Percentiles rank a stretch among this genome's conserved stretches.
phyloP scores from a whole-genome alignment of 2,113 vertebrate species.

The Saccopteryx leptura region DNA sequence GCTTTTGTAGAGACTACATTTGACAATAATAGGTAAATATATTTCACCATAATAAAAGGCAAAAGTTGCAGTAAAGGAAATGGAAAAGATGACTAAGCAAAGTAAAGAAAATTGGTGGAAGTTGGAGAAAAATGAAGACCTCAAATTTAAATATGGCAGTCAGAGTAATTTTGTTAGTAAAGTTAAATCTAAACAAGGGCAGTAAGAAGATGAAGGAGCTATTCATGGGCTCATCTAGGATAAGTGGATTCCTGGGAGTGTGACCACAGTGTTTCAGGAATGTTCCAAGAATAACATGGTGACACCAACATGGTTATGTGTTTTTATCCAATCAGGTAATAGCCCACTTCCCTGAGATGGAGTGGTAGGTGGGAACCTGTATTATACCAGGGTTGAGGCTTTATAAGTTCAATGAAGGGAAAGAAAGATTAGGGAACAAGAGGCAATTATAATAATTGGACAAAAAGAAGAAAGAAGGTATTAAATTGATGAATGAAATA shows the following conservation, averaged over 20 bases:
- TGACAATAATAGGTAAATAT: not conserved
- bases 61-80: not conserved
- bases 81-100: not conserved
- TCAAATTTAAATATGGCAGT: not conserved
- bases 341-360: not conserved
- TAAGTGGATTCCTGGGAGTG: not conserved
- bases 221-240: not conserved
- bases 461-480: not conserved
- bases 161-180: not conserved
- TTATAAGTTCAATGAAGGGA: not conserved
- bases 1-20: not conserved
- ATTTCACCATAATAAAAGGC: not conserved
- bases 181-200: not conserved
- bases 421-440: not conserved
- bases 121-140: not conserved
- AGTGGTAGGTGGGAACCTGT: not conserved
- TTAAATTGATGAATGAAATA: not conserved
- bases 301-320: not conserved
- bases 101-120: not conserved
- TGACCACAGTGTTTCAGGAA: not conserved
- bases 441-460: not conserved
- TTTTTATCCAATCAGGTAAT: not conserved
- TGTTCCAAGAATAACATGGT: not conserved
- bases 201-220: not conserved
- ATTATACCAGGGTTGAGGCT: not conserved